Base-by-base conservation (phyloP, 1,140 invertebrate species). In the Ladona fulva region DNA sequence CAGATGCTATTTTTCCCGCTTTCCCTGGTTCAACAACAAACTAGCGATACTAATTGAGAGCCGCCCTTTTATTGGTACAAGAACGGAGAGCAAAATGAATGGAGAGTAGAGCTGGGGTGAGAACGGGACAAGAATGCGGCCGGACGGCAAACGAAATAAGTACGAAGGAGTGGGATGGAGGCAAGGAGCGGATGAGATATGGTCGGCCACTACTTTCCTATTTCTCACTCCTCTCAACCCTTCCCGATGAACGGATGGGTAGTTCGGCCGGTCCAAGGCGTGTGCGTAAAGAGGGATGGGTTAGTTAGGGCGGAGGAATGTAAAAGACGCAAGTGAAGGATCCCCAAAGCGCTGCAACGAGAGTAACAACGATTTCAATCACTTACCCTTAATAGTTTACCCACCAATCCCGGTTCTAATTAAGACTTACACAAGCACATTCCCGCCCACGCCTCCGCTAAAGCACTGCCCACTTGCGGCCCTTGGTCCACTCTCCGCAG, bases 31-130 rank as follows among this genome's bases (percentile, higher is more conserved):
- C 1, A 66, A 22, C 52, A 66, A 66, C 52, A 16, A 66, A 66
- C 52, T 66, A 66, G 52, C n/a, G 52, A 66, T 66, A 12, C 52
- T 66, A 66, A 66, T 66, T 66, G 52, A 66, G 52, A 66, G 52
- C 12, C 12, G n/a, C 52, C 52, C 52, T 66, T 37, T 66, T 22
- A 66, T 66, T 66, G 52, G 52, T 37, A 37, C 29, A 37, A 22
- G 52, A 66, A 12, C n/a, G n/a, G n/a, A n/a, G n/a, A n/a, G n/a
- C n/a, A n/a, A n/a, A n/a, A n/a, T n/a, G 52, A 66, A 16, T 19
- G 16, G 52, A 22, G 52, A 12, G 19, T 11, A 52, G 44, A 52
- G 44, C 44, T 52, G 44, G 44, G 19, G 19, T 11, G 44, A 5
- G n/a, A 6, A 66, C 16, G 52, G 52, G n/a, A 66, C 52, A 66